These are phyloP conservation scores for Drosophila bifasciata DNA, from an alignment of 1,140 invertebrate genomes.

Conservation along the genomic window DNA sequence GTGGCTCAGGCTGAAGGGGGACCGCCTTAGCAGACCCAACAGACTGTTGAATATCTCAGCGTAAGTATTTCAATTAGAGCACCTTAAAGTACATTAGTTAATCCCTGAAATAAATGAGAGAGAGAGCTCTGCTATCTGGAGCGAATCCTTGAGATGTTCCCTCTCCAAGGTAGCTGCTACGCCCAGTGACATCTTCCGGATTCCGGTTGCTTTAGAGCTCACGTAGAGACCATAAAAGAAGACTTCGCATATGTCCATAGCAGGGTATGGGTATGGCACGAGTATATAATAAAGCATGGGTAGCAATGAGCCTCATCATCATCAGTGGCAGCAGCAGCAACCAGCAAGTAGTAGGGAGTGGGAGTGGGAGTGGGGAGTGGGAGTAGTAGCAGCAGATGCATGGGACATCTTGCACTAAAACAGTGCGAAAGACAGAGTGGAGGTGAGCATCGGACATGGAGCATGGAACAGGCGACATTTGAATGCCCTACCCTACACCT, in stretches of 20 bases:
- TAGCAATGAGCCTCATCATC: constrained; percentile 61
- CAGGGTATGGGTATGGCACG: constrained; percentile 3
- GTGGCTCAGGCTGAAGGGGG: neutral
- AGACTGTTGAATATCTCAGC: too few relatives aligned
- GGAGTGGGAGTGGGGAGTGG: neutral
- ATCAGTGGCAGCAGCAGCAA: constrained; percentile 1
- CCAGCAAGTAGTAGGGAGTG: neutral
- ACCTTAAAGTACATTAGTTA: too few relatives aligned
- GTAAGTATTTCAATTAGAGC: too few relatives aligned
- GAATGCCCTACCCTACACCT: constrained; percentile 1
- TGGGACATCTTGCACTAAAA: constrained; percentile 19
- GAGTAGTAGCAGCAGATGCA: constrained; percentile 15
- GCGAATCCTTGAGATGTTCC: neutral
- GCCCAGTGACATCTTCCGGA: constrained; percentile 12
- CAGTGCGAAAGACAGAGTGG: constrained; percentile 6
- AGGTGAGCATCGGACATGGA: too few relatives aligned
- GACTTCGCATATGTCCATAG: constrained; percentile 59
- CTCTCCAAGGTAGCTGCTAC: constrained; percentile 8
- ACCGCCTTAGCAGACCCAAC: too few relatives aligned
- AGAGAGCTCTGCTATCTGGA: neutral
- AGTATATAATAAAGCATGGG: constrained; percentile 68
- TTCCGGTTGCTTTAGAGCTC: constrained; percentile 29
- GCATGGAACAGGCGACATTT: neutral
- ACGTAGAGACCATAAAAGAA: constrained; percentile 70
- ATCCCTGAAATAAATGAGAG: too few relatives aligned